Base-by-base conservation (phyloP, 2,888 invertebrate genomes). In the Venusia cambrica region DNA sequence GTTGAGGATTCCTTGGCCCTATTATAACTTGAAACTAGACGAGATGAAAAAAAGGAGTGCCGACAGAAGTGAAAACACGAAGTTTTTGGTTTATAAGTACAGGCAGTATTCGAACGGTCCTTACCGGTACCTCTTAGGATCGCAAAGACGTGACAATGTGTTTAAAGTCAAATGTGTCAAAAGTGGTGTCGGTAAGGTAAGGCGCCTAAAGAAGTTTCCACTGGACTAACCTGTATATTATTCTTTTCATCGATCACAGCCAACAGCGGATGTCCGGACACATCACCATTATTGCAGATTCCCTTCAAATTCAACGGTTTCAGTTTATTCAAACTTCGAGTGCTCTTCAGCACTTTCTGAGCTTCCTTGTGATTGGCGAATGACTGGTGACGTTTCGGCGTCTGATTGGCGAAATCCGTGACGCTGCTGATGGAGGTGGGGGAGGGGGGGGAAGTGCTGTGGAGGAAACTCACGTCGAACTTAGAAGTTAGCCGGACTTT, bases 181-280 rank as follows among this genome's bases (percentile, higher is more conserved):
- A n/a, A n/a, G n/a, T n/a, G n/a, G n/a, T n/a, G n/a, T n/a, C n/a
- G n/a, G n/a, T n/a, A n/a, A n/a, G n/a, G n/a, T n/a, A n/a, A n/a
- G n/a, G n/a, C n/a, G n/a, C n/a, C n/a, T n/a, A n/a, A n/a, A n/a
- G n/a, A n/a, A n/a, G n/a, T n/a, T n/a, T n/a, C n/a, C n/a, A n/a
- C n/a, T n/a, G n/a, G n/a, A 38, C 49, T 13, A 47, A 87, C 87
- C 79, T 87, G 87, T 54, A 88, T 81, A 65, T 77, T 78, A 55
- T 81, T 79, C 41, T 71, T 80, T 45, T 84, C 85, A 45, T 87
- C 87, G 3, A 87, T 71, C 1, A 87, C 80, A 17, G 84, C 87
- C 37, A 88, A 41, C 20, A 87, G 44, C n/a, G 87, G 87, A 11
- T 77, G 79, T 1, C 60, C 17, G 0, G 49, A 48, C 4, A 58